These are phyloP conservation scores for Galleria mellonella DNA, from an alignment of 1,140 invertebrate genomes.

Conservation along the genomic window DNA sequence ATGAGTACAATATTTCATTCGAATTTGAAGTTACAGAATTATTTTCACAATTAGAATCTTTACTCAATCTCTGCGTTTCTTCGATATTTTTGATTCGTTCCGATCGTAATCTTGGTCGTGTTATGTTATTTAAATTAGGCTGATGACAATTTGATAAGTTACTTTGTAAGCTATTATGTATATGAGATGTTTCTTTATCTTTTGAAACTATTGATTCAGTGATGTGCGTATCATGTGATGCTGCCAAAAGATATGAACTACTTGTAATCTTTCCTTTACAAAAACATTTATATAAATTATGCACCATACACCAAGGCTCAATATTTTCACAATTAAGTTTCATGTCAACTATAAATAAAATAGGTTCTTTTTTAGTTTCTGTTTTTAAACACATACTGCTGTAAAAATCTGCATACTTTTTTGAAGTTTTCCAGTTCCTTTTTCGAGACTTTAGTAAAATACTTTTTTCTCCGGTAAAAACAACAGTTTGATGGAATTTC, in stretches of 20 bases:
- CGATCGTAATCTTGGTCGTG: too few species aligned
- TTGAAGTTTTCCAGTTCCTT: conserved; percentile 48
- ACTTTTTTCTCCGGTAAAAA: conserved; percentile 47
- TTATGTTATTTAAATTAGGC: too few species aligned
- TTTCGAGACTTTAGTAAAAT: conserved; percentile 47
- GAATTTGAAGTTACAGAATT: not conserved
- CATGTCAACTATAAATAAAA: conserved; percentile 21
- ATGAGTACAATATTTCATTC: too few species aligned
- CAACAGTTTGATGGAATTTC: conserved; percentile 64
- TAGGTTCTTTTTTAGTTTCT: conserved; percentile 16
- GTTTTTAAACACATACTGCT: conserved; percentile 37
- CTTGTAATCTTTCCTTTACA: conserved; percentile 38
- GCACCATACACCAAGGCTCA: conserved; percentile 62
- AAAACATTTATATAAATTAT: conserved; percentile 66
- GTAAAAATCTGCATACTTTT: conserved; percentile 55
- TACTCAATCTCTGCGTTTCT: too few species aligned
- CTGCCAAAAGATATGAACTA: too few species aligned
- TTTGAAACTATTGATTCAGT: too few species aligned
- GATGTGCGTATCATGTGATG: too few species aligned
- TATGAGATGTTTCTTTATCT: too few species aligned
- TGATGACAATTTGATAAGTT: too few species aligned
- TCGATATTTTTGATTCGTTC: too few species aligned
- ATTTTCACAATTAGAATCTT: not conserved
- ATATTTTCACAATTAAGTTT: conserved; percentile 46
- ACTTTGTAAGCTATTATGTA: too few species aligned